These are phyloP conservation scores for Serrognathus titanus DNA, from an alignment of 2,888 invertebrate species.

Conservation along the genomic window DNA sequence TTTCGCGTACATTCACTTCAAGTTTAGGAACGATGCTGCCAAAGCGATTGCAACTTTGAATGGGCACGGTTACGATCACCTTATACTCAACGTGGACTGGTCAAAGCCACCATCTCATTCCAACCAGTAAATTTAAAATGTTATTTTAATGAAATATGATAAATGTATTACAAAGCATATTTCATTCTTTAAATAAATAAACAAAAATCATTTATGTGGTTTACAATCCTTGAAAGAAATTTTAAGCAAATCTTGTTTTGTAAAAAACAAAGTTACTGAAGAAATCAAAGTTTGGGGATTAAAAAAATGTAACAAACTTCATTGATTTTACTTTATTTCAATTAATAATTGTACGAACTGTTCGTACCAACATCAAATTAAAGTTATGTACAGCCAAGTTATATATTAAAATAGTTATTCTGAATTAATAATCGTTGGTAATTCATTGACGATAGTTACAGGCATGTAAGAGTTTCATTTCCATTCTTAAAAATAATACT, in stretches of 20 bases:
- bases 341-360: slow-evolving; percentile 45
- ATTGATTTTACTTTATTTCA: slow-evolving; percentile 21
- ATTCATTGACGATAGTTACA: slow-evolving; percentile 23
- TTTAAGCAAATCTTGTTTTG: no score
- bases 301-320: slow-evolving; percentile 10
- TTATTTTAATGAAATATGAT: neutral
- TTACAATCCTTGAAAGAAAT: no score
- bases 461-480: slow-evolving; percentile 18
- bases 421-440: slow-evolving; percentile 25
- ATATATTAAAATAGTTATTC: slow-evolving; percentile 49
- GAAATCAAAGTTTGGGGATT: no score
- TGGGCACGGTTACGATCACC: slow-evolving; percentile 95
- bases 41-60: slow-evolving; percentile 86
- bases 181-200: no score
- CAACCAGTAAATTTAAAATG: slow-evolving; percentile 17
- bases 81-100: slow-evolving; percentile 99
- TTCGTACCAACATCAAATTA: slow-evolving; percentile 49
- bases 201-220: no score
- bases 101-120: slow-evolving; percentile 69
- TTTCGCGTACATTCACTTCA: slow-evolving; percentile 98
- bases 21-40: slow-evolving; percentile 84
- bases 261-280: no score
- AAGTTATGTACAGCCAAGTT: slow-evolving; percentile 47
- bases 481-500: slow-evolving; percentile 37
- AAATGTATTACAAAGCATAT: no score